Evolutionary conservation across 2,113 vertebrate genomes (phyloP).

Genomic region (Protomyctophum bolini): DNA sequence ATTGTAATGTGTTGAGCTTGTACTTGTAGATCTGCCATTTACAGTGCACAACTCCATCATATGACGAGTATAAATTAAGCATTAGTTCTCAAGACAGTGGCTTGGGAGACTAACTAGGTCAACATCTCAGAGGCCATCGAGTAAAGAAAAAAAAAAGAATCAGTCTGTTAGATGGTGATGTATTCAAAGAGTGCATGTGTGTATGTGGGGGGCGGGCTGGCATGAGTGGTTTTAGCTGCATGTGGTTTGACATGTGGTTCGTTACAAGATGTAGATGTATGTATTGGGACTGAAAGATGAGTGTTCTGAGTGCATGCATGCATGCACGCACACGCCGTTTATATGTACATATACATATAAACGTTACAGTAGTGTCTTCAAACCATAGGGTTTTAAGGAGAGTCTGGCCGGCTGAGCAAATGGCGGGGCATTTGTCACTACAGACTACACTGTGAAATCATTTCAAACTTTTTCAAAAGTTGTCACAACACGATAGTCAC

Average conservation of each 20-base stretch:
- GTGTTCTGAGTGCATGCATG: background rate
- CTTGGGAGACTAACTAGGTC: conserved; percentile 34
- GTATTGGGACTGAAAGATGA: background rate
- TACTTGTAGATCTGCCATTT: too few species aligned
- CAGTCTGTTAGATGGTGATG: background rate
- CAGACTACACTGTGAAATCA: too few species aligned
- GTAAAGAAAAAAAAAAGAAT: conserved; percentile 10
- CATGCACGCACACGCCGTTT: background rate
- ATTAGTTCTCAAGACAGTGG: conserved; percentile 11
- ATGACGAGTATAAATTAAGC: too few species aligned
- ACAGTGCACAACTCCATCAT: too few species aligned
- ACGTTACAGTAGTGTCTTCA: background rate
- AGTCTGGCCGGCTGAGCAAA: background rate
- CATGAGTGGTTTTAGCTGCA: conserved; percentile 18
- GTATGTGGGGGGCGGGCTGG: background rate
- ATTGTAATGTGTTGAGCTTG: too few species aligned
- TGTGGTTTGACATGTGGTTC: conserved; percentile 10
- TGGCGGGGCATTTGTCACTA: conserved; percentile 13
- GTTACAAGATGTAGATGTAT: conserved; percentile 14
- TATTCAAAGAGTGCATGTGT: background rate
- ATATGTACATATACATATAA: background rate
- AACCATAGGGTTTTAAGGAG: conserved; percentile 20
- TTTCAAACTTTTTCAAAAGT: too few species aligned
- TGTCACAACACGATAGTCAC: too few species aligned
- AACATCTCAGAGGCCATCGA: conserved; percentile 10